Evolutionary conservation across 2,888 invertebrate genomes (phyloP), one percentile per base, ranked within the genome.

Genomic region (Aphrophora alni): DNA sequence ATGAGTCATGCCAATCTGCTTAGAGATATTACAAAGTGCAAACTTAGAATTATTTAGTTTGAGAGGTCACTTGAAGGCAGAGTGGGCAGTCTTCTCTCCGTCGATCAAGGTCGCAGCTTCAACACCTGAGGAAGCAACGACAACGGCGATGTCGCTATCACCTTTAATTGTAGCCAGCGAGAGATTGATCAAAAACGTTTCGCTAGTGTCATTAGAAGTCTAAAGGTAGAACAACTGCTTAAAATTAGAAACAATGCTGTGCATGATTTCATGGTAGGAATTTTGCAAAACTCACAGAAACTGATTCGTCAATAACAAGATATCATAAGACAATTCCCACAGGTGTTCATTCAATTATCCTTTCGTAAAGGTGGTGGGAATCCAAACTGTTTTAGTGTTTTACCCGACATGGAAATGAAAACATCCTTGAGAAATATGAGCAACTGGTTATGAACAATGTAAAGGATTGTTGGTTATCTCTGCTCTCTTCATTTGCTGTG

Each of bases 371-470:
- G 68, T 24, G 68, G 10, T 5, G n/a, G n/a, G 10, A 7, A 12
- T 68, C 68, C 68, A 68, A 68, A 68, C 14, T 68, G 68, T 68
- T 4, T 8, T 14, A 71, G 25, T 10, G 72, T n/a, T 71, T 71
- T 71, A 24, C 72, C 72, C 5, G 72, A 71, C 72, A 71, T 71
- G 5, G 72, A 71, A 25, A 24, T 71, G 4, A 71, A 4, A 5
- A 71, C 17, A 27, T 71, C 27, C 14, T 71, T 21, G 17, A 71
- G 24, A 26, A 71, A 14, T 8, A 21, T 71, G 2, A 86, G 84
- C 83, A 84, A 84, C 83, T 85, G 83, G 83, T 86, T 86, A 82
- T 84, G 85, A n/a, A n/a, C n/a, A 82, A 86, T 82, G 33, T n/a
- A 33, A 33, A 26, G 68, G 24, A 24, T 72, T n/a, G 72, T 72